These are phyloP conservation scores for Monoplex corrugatus DNA, from an alignment of 2,888 invertebrate genomes.

Conservation along the genomic window DNA sequence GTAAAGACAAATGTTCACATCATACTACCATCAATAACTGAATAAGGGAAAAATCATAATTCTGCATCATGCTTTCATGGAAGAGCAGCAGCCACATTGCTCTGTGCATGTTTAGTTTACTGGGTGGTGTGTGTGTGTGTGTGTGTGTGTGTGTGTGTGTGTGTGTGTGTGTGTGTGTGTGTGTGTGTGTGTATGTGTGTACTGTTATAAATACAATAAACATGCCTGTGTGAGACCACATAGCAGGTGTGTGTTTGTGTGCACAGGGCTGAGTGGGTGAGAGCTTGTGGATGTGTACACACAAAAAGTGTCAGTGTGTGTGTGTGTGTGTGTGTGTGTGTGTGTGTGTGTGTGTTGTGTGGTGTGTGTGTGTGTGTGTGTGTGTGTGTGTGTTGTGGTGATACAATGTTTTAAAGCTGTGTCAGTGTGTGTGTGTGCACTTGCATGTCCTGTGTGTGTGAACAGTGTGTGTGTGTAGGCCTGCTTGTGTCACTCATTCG, in stretches of 20 bases:
- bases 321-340: no score
- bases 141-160: background rate
- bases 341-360: no score
- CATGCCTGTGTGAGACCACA: background rate
- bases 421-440: background rate
- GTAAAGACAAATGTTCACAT: no score
- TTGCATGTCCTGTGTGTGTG: no score
- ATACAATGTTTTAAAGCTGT: background rate
- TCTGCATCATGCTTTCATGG: no score
- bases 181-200: background rate
- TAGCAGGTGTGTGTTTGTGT: slow-evolving; percentile 27
- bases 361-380: no score
- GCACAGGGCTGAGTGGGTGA: background rate
- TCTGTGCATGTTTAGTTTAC: no score
- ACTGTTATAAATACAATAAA: no score
- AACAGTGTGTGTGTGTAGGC: background rate
- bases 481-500: background rate
- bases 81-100: no score
- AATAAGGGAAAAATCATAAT: no score
- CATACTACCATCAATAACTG: no score
- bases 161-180: background rate
- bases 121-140: slow-evolving; percentile 21
- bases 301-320: no score
- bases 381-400: background rate
- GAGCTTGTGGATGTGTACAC: background rate